These are phyloP conservation scores for Telenomus remus DNA, from an alignment of 1,140 invertebrate genomes.

Conservation along the genomic window DNA sequence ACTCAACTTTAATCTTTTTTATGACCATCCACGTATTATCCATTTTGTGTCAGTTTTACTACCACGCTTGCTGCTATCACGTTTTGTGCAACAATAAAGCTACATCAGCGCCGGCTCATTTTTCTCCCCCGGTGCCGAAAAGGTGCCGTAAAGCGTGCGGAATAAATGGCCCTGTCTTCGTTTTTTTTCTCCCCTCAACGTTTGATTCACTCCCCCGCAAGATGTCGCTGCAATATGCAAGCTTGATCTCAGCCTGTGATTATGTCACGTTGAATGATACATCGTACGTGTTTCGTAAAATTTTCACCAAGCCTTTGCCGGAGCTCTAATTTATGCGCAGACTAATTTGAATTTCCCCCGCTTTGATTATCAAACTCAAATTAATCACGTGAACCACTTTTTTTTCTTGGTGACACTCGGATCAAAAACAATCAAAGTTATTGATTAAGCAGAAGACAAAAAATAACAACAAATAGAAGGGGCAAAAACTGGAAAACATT, in stretches of 20 bases:
- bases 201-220: background rate
- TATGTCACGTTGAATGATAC: slow-evolving; percentile 32
- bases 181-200: too few species aligned
- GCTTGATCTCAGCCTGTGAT: slow-evolving; percentile 27
- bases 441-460: too few species aligned
- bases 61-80: background rate
- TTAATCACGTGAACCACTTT: background rate
- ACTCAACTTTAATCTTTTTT: slow-evolving; percentile 70
- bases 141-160: too few species aligned
- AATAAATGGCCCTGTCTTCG: too few species aligned
- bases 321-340: slow-evolving; percentile 19
- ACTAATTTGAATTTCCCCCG: slow-evolving; percentile 16
- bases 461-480: too few species aligned
- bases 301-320: slow-evolving; percentile 8
- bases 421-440: too few species aligned
- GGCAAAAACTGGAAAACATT: too few species aligned
- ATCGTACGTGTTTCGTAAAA: slow-evolving; percentile 27
- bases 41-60: slow-evolving; percentile 63
- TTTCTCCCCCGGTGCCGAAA: too few species aligned
- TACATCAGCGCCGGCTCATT: too few species aligned
- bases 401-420: too few species aligned
- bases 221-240: slow-evolving; percentile 15
- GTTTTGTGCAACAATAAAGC: too few species aligned
- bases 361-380: background rate
- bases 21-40: slow-evolving; percentile 62